Evolutionary conservation across 2,797 vertebrate genomes (phyloP), one percentile per base, ranked within the genome.

Genomic region (Galagoides demidoff): DNA sequence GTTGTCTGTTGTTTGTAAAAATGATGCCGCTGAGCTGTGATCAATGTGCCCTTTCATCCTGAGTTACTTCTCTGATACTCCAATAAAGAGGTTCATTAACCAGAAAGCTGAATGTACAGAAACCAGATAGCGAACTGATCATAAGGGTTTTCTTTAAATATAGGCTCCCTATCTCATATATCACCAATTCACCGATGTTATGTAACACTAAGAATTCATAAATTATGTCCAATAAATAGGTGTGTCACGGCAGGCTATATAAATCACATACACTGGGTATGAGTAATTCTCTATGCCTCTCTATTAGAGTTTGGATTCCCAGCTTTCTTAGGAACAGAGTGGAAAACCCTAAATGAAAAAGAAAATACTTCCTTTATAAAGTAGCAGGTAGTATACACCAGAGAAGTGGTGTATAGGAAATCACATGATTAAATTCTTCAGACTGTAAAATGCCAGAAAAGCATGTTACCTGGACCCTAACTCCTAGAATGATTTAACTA

Each of bases 401-500:
- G 63, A 29, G 16, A 90, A 64, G 74, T 61, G 39, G 25, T 83
- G n/a, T 71, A 22, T 92, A 77, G 61, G 73, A 86, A 96, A 55
- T 31, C 25, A n/a, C 49, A 55, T 85, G 59, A 87, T 66, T 94
- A 29, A 77, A 61, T 19, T 63, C 20, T 74, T 74, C 13, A 83
- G n/a, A 57, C 89, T 90, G 34, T 85, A 61, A 52, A 92, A 52
- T 55, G 11, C 13, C 27, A 90, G 39, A 84, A 74, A 85, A 20
- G n/a, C 16, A 25, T 70, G 29, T 85, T 89, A 66, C 25, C 52
- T 70, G 37, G 61, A 77, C 5, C 20, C 29, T 92, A 63, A 66
- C 45, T 92, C 63, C 25, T 55, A 85, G 78, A 88, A 90, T 88
- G 55, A 85, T 12, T 84, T 97, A 89, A 78, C 45, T 17, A 73